Evolutionary conservation across 2,113 vertebrate species (phyloP).

Genomic region (Herpailurus yagouaroundi): DNA sequence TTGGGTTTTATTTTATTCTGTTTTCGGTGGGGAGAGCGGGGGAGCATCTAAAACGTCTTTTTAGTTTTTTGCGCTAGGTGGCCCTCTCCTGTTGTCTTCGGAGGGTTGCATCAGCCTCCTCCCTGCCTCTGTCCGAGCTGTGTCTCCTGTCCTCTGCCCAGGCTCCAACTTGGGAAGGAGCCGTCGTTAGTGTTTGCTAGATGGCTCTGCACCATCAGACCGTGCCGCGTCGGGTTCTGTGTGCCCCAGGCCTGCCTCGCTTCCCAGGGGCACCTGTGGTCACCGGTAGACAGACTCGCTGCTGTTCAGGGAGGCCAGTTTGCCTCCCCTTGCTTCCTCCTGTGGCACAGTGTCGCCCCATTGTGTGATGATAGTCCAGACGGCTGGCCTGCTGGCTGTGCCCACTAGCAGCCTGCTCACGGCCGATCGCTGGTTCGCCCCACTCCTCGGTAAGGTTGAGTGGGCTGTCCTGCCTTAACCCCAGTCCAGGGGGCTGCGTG

Average conservation of each 20-base stretch:
- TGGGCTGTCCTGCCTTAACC: neutral
- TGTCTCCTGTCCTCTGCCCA: neutral
- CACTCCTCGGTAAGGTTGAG: neutral
- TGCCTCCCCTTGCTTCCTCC: neutral
- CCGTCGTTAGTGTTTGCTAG: neutral
- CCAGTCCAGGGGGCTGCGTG: neutral
- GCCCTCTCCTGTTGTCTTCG: neutral
- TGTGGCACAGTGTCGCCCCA: rapidly evolving
- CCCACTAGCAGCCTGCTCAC: neutral
- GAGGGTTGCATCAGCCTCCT: neutral
- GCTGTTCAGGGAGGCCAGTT: neutral
- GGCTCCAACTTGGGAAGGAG: neutral
- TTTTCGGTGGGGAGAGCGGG: neutral
- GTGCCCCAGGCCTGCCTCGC: neutral
- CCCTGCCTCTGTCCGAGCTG: neutral
- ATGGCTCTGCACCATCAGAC: rapidly evolving
- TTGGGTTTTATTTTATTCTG: neutral
- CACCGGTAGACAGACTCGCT: neutral
- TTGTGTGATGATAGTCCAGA: rapidly evolving
- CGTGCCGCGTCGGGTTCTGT: rapidly evolving
- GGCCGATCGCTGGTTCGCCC: neutral
- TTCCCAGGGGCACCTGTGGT: neutral
- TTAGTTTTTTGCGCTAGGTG: neutral
- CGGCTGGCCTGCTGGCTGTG: no score
- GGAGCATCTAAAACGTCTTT: neutral